Percentiles rank a stretch among this genome's conserved stretches.
phyloP scores from a whole-genome alignment of 1,140 invertebrate genomes.

The Stegodyphus mimosarum region DNA sequence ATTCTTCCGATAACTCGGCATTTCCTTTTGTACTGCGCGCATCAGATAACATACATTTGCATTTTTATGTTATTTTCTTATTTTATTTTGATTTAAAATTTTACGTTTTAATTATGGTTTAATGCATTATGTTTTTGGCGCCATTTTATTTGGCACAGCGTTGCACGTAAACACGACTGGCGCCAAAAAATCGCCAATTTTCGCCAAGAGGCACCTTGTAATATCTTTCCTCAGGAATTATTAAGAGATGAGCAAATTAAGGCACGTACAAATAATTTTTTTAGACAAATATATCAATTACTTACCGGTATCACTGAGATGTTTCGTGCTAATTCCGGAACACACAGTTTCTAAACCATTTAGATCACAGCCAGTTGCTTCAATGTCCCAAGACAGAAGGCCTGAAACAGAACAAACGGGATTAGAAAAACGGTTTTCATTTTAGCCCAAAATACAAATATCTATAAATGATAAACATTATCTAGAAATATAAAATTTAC shows the following conservation, averaged over 20 bases:
- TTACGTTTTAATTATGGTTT: too few relatives aligned
- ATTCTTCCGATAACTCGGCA: too few relatives aligned
- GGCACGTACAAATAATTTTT: neutral
- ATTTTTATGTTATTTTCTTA: too few relatives aligned
- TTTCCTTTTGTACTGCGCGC: too few relatives aligned
- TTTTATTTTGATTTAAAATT: too few relatives aligned
- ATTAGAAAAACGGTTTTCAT: constrained; percentile 62
- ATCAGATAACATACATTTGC: too few relatives aligned
- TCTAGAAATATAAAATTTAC: neutral
- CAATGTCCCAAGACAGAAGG: constrained; percentile 91
- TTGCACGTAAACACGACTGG: neutral
- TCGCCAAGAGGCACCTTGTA: neutral
- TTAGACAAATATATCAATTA: neutral
- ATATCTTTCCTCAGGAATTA: neutral
- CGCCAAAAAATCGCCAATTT: neutral
- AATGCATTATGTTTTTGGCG: too few relatives aligned
- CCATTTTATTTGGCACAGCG: too few relatives aligned
- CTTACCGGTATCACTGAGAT: constrained; percentile 41
- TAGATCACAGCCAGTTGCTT: constrained; percentile 89
- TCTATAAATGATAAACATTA: neutral
- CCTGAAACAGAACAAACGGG: constrained; percentile 75
- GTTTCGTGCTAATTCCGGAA: constrained; percentile 12
- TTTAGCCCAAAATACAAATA: neutral
- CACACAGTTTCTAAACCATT: constrained; percentile 83
- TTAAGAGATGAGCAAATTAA: neutral